A percentile compares a stretch with the other conserved stretches of the same genome.
Conservation (phyloP, 2,888 invertebrate genomes). For the Scaptomyza cyrtandrae region DNA sequence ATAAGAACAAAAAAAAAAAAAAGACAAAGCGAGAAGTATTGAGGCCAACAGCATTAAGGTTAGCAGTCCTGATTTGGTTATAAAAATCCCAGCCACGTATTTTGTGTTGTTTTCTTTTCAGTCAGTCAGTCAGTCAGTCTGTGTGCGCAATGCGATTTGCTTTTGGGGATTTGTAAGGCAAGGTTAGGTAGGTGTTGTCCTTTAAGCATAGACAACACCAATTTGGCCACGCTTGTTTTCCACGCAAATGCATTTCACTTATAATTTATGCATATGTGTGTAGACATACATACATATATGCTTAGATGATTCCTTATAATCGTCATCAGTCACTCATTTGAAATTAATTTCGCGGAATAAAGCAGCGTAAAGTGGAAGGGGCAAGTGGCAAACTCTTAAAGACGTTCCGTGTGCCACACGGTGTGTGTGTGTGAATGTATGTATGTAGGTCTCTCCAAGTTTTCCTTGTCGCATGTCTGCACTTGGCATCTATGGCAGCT, state of each 20-base stretch:
- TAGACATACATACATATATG: neutral
- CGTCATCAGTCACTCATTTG: constrained; percentile 65
- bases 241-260: constrained; percentile 61
- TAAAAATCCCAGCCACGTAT: constrained; percentile 76
- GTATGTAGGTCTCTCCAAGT: neutral
- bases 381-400: constrained; percentile 1
- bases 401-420: neutral
- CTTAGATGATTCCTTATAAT: constrained; percentile 40
- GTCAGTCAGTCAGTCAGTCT: neutral
- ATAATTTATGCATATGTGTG: constrained; percentile 62
- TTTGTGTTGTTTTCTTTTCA: constrained; percentile 20
- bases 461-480: constrained; percentile 55
- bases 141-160: constrained; percentile 23
- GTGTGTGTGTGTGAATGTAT: neutral
- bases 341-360: constrained; percentile 76
- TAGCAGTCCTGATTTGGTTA: constrained; percentile 73
- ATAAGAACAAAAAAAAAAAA: constrained; percentile 14
- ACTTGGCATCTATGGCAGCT: constrained; percentile 37
- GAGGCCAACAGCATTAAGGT: constrained; percentile 25
- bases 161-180: constrained; percentile 10
- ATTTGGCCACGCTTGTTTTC: constrained; percentile 28
- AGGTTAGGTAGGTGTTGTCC: neutral
- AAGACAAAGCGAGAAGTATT: constrained; percentile 20
- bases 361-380: constrained; percentile 19
- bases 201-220: constrained; percentile 34